Evolutionary conservation across 2,888 invertebrate genomes (phyloP).

Genomic region (Bellardia bayeri): DNA sequence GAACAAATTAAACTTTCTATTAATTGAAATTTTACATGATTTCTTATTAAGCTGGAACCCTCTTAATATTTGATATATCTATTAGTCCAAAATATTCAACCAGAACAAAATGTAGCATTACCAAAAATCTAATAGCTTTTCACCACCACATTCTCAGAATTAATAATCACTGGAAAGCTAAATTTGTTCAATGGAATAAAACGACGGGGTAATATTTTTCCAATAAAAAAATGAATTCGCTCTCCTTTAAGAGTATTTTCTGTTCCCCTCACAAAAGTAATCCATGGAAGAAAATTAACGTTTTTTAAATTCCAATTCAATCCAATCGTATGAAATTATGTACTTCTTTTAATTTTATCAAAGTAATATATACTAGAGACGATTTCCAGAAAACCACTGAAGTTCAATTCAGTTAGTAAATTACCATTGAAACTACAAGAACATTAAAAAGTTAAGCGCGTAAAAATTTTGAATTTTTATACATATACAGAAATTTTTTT

Average conservation of each 20-base stretch:
- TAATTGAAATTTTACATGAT: too few relatives aligned
- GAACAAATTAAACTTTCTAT: too few relatives aligned
- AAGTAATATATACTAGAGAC: conserved; percentile 52
- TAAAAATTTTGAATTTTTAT: conserved; percentile 30
- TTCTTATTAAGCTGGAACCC: too few relatives aligned
- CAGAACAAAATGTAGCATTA: background rate
- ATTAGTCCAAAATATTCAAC: too few relatives aligned
- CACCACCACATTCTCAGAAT: conserved; percentile 7
- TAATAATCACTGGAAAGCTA: background rate
- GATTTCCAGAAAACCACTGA: conserved; percentile 73
- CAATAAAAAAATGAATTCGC: background rate
- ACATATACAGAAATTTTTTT: conserved; percentile 17
- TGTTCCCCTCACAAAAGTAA: background rate
- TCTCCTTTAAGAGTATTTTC: background rate
- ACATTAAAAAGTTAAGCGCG: conserved; percentile 78
- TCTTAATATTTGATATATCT: too few relatives aligned
- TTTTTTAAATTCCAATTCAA: conserved; percentile 20
- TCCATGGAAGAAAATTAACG: conserved; percentile 38
- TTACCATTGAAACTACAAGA: conserved; percentile 80
- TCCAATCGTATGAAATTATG: conserved; percentile 35
- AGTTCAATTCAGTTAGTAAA: conserved; percentile 83
- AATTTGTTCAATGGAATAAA: background rate
- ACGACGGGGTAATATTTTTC: background rate
- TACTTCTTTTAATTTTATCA: conserved; percentile 23
- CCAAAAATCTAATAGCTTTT: conserved; percentile 24